These are phyloP conservation scores for Stramonita haemastoma DNA, from an alignment of 2,888 invertebrate genomes.

Conservation along the genomic window DNA sequence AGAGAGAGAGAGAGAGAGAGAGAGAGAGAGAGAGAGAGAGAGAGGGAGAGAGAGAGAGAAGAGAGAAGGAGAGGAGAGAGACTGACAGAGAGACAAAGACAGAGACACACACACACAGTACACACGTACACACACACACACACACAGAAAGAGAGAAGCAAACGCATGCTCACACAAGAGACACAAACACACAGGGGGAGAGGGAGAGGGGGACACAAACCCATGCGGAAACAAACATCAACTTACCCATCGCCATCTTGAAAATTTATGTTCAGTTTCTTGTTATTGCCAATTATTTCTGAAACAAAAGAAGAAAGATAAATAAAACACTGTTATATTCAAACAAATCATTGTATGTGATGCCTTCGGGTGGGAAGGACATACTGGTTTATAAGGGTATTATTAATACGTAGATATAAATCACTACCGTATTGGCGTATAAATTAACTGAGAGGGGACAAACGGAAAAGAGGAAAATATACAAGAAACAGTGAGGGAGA, in stretches of 20 bases:
- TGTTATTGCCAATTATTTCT: slow-evolving; percentile 69
- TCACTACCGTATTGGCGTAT: too few relatives aligned
- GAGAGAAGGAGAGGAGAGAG: background rate
- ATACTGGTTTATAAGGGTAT: too few relatives aligned
- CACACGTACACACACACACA: too few relatives aligned
- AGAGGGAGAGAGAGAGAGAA: background rate
- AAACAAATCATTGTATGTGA: too few relatives aligned
- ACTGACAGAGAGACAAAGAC: too few relatives aligned
- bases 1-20: background rate
- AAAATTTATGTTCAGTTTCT: slow-evolving; percentile 71
- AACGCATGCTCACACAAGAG: background rate
- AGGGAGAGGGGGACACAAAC: background rate
- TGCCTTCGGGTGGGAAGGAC: too few relatives aligned
- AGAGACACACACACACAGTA: too few relatives aligned
- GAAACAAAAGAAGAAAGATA: slow-evolving; percentile 53
- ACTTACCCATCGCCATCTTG: slow-evolving; percentile 75
- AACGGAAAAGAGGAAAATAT: too few relatives aligned
- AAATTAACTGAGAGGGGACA: too few relatives aligned
- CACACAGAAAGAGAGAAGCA: background rate
- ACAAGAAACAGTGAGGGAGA: too few relatives aligned
- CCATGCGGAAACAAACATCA: background rate
- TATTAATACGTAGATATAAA: too few relatives aligned
- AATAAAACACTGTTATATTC: background rate
- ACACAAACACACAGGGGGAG: background rate
- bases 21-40: background rate